Evolutionary conservation across 2,797 vertebrate species (phyloP).

Genomic region (Manis javanica): DNA sequence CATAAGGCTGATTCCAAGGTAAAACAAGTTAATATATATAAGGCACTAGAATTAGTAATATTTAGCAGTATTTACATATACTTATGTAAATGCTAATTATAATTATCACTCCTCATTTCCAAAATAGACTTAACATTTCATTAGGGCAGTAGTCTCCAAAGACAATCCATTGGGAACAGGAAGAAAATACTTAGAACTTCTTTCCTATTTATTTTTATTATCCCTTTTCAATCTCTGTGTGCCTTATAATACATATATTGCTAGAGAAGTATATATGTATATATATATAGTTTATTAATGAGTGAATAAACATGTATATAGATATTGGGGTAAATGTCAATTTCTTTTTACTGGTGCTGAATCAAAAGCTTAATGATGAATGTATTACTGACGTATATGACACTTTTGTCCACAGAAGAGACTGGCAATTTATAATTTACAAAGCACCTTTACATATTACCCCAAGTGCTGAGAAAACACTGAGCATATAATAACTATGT

Average conservation of each 20-base stretch:
- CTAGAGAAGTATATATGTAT: neutral
- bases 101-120: neutral
- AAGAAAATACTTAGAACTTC: neutral
- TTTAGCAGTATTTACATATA: constrained; percentile 29
- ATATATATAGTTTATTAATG: neutral
- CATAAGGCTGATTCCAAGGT: constrained; percentile 9
- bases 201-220: neutral
- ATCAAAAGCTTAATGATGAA: neutral
- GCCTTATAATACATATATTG: neutral
- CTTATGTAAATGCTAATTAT: neutral
- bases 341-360: neutral
- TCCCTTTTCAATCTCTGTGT: neutral
- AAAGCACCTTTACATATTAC: neutral
- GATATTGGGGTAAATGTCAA: neutral
- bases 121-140: neutral
- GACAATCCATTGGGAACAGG: neutral
- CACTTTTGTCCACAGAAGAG: neutral
- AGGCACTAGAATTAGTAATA: constrained; percentile 5
- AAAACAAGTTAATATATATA: neutral
- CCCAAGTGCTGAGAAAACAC: neutral
- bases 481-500: neutral
- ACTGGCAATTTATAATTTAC: neutral
- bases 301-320: neutral
- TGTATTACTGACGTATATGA: neutral
- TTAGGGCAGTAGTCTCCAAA: neutral